Conservation (phyloP, 2,113 vertebrate genomes). For the Neotoma lepida region DNA sequence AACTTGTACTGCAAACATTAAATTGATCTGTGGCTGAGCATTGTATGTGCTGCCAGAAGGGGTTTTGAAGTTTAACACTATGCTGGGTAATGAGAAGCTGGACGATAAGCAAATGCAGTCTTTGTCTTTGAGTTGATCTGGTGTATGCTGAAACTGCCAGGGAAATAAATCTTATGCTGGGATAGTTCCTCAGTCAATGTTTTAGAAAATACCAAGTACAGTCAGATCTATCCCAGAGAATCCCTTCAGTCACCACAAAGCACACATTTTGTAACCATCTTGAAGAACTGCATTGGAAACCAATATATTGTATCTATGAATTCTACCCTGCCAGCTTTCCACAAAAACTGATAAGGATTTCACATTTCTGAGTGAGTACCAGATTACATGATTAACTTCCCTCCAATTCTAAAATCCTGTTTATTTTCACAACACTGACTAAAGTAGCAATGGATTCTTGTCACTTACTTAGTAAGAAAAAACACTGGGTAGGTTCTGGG, state of each 20-base stretch:
- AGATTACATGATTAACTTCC: slow-evolving; percentile 26
- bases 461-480: slow-evolving; percentile 27
- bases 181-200: neutral
- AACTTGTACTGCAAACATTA: neutral
- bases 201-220: neutral
- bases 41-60: neutral
- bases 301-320: neutral
- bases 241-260: neutral
- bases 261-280: neutral
- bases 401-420: slow-evolving; percentile 46
- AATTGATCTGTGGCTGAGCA: neutral
- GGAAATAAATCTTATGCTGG: neutral
- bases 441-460: slow-evolving; percentile 18
- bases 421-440: neutral
- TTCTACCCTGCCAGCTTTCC: neutral
- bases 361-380: neutral
- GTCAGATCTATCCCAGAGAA: neutral
- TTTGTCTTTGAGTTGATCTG: slow-evolving; percentile 18
- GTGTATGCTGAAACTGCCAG: neutral
- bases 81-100: neutral
- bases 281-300: slow-evolving; percentile 7
- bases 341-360: slow-evolving; percentile 36
- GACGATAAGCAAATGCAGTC: neutral
- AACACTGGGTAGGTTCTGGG: neutral
- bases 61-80: neutral